These are phyloP conservation scores for Drosophila quadrilineata DNA, from an alignment of 1,140 invertebrate species.

Conservation along the genomic window DNA sequence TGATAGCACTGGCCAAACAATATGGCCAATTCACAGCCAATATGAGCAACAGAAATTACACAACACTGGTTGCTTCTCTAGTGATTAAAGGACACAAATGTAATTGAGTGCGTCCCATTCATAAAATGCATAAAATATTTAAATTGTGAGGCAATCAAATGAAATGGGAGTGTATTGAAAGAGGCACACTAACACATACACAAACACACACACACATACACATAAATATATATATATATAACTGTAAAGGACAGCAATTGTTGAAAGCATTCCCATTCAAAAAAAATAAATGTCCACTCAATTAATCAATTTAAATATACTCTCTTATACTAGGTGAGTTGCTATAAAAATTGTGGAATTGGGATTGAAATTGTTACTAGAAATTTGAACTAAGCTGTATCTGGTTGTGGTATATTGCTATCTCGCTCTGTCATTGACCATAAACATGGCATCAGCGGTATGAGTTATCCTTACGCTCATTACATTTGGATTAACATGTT, in stretches of 20 bases:
- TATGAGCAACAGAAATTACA: neutral
- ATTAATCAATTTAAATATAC: too few relatives aligned
- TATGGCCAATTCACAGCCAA: conserved; percentile 18
- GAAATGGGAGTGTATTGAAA: neutral
- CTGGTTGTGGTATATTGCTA: neutral
- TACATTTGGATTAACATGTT: conserved; percentile 79
- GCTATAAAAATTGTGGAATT: too few relatives aligned
- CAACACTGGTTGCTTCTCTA: neutral
- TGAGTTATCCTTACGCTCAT: conserved; percentile 74
- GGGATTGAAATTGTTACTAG: neutral
- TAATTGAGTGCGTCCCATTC: conserved; percentile 7
- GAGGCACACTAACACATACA: neutral
- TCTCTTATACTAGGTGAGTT: too few relatives aligned
- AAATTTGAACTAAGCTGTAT: conserved; percentile 1
- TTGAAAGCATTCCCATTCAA: too few relatives aligned
- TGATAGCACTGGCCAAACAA: neutral
- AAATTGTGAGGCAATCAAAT: too few relatives aligned
- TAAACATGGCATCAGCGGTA: conserved; percentile 47
- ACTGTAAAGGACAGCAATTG: too few relatives aligned
- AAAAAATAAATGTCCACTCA: too few relatives aligned
- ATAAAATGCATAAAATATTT: neutral
- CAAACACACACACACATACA: neutral
- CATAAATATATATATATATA: too few relatives aligned
- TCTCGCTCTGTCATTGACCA: conserved; percentile 23
- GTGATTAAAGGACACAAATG: conserved; percentile 6